A percentile compares a stretch with the other conserved stretches of the same genome.
Conservation (phyloP, 1,140 invertebrate genomes). For the Lerema accius region DNA sequence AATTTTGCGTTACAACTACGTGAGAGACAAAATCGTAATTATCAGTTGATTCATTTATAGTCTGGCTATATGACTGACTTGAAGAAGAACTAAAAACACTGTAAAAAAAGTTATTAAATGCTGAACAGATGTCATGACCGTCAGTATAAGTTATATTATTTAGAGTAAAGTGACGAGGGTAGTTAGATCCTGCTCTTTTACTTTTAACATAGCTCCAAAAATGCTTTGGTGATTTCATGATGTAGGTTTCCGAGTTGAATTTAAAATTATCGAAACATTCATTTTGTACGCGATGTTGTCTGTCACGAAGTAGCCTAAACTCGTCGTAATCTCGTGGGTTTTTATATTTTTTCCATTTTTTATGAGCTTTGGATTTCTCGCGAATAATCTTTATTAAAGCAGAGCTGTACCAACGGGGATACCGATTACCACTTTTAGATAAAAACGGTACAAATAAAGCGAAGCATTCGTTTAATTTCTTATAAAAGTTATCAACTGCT, state of each 20-base stretch:
- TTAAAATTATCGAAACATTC: no score
- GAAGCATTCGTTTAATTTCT: not conserved
- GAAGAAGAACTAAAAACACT: not conserved
- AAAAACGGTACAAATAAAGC: not conserved
- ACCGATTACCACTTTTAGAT: not conserved
- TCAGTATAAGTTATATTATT: not conserved
- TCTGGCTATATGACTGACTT: no score
- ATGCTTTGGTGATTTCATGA: constrained; percentile 12
- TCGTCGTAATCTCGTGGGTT: constrained; percentile 20
- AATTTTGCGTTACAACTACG: not conserved
- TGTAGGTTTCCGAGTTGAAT: no score
- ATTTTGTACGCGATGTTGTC: constrained; percentile 15
- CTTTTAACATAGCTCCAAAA: constrained; percentile 14
- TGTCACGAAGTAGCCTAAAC: not conserved
- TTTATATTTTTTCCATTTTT: constrained; percentile 25
- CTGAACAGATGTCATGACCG: not conserved
- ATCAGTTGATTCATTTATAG: not conserved
- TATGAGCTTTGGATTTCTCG: constrained; percentile 12
- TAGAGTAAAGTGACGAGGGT: not conserved
- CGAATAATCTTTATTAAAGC: constrained; percentile 26
- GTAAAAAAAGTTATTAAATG: not conserved
- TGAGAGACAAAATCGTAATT: not conserved
- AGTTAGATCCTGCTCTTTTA: constrained; percentile 1
- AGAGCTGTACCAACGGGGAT: constrained; percentile 6
- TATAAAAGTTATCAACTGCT: not conserved